Conservation (phyloP, 2,888 invertebrate species). For the Acleris sparsana region DNA sequence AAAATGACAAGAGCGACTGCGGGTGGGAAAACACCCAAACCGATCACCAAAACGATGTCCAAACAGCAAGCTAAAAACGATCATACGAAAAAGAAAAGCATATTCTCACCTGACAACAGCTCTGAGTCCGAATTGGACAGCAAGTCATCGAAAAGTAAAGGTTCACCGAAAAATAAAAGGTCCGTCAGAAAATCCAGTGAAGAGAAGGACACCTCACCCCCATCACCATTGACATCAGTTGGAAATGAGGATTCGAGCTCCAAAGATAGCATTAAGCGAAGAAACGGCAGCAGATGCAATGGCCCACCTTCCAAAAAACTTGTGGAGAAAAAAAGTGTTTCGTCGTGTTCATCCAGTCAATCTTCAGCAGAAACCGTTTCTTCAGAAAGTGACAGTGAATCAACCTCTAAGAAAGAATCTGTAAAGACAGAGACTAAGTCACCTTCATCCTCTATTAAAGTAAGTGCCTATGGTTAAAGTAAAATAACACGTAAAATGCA, state of each 20-base stretch:
- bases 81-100: slow-evolving; percentile 87
- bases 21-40: slow-evolving; percentile 74
- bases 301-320: slow-evolving; percentile 74
- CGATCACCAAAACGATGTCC: slow-evolving; percentile 48
- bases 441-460: slow-evolving; percentile 57
- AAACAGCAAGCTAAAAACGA: slow-evolving; percentile 37
- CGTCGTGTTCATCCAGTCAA: slow-evolving; percentile 76
- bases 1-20: slow-evolving; percentile 60
- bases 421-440: slow-evolving; percentile 68
- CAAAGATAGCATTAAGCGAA: slow-evolving; percentile 66
- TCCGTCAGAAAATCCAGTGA: slow-evolving; percentile 69
- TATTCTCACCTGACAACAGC: slow-evolving; percentile 91
- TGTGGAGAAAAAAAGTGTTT: slow-evolving; percentile 70
- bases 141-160: slow-evolving; percentile 62
- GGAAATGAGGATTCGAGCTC: slow-evolving; percentile 66
- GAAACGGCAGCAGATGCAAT: slow-evolving; percentile 62
- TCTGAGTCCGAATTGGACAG: slow-evolving; percentile 75
- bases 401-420: slow-evolving; percentile 62
- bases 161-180: slow-evolving; percentile 62
- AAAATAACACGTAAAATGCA: too few species aligned
- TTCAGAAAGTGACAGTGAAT: slow-evolving; percentile 73
- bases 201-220: slow-evolving; percentile 59
- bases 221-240: slow-evolving; percentile 48
- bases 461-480: slow-evolving; percentile 38
- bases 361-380: slow-evolving; percentile 75